Evolutionary conservation across 1,140 invertebrate species (phyloP).

Genomic region (Pseudomyrmex dendroicus): DNA sequence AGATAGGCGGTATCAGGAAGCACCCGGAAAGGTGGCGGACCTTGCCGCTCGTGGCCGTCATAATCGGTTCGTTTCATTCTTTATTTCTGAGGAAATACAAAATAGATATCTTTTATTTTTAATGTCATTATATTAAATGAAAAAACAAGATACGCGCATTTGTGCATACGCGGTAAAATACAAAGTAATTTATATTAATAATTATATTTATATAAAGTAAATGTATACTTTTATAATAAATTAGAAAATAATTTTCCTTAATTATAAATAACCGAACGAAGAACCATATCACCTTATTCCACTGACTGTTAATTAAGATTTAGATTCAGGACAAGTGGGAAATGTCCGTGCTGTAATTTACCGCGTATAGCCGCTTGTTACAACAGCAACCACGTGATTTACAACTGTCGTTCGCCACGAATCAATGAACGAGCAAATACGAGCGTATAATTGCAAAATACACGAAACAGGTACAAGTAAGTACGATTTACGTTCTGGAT

Average conservation of each 20-base stretch:
- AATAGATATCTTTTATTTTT: too few species aligned
- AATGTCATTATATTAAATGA: too few species aligned
- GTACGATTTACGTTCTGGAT: constrained; percentile 10
- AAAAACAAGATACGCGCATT: too few species aligned
- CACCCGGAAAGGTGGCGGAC: constrained; percentile 77
- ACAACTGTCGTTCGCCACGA: constrained; percentile 58
- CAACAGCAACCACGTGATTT: constrained; percentile 61
- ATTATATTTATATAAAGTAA: background rate
- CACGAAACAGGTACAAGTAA: background rate
- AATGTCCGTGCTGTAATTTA: constrained; percentile 64
- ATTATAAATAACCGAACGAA: background rate
- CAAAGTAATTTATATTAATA: too few species aligned
- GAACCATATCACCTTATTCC: background rate
- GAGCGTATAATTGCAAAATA: constrained; percentile 40
- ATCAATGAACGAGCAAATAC: constrained; percentile 65
- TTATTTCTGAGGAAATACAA: constrained; percentile 3
- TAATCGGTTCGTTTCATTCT: constrained; percentile 77
- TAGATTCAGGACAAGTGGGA: constrained; percentile 32
- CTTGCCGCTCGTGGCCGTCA: constrained; percentile 71
- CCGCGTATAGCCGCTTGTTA: constrained; percentile 7
- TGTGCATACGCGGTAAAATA: too few species aligned
- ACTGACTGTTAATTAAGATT: constrained; percentile 25
- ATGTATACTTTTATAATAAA: background rate
- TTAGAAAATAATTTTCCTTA: too few species aligned
- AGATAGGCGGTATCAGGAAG: constrained; percentile 72